Evolutionary conservation across 2,113 vertebrate species (phyloP), one percentile per base, ranked within the genome.

Genomic region (Gobiocypris rarus): DNA sequence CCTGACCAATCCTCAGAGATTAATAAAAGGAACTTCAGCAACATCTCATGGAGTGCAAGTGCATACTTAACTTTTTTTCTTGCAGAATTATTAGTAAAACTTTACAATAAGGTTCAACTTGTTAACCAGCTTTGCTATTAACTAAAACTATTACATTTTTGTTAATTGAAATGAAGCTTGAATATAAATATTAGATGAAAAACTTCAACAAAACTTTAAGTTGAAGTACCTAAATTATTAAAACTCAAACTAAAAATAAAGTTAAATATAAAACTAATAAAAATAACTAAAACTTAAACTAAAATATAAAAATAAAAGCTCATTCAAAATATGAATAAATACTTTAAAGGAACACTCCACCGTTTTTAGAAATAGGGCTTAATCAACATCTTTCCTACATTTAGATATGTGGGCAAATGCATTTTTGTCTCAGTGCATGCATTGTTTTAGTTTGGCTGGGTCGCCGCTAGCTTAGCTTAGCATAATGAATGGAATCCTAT

Each of bases 11-110:
- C 58, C 26, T 24, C 75, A 14, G 10, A 70, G 48, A 14, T 41
- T 31, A 70, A 56, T 82, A 58, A 41, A n/a, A 56, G 50, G 24
- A 59, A 61, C 14, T 79, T 41, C 14, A 63, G 34, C 65, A 69
- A 22, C 11, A n/a, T 38, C 38, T 38, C 38, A 38, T 38, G 38
- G 38, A 38, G 9, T 38, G 34, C 65, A 69, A 45, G 69, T 45
- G 31, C 31, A 19, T 67, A 19, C 19, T 38, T 9, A 9, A 38
- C 31, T 9, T 69, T 38, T 7, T 4, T 69, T 11, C 34, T 41
- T 69, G 9, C 1, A 69, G 19, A 69, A 69, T 69, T 69, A 41
- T 41, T 41, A 69, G 34, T 69, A 38, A 41, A 69, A 41, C 65
- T 69, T 69, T 22, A 69, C 9, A 69, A 38, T 69, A 11, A 22